A percentile compares a stretch with the other conserved stretches of the same genome.
Conservation (phyloP, 2,113 vertebrate genomes). For the Arothron firmamentum region DNA sequence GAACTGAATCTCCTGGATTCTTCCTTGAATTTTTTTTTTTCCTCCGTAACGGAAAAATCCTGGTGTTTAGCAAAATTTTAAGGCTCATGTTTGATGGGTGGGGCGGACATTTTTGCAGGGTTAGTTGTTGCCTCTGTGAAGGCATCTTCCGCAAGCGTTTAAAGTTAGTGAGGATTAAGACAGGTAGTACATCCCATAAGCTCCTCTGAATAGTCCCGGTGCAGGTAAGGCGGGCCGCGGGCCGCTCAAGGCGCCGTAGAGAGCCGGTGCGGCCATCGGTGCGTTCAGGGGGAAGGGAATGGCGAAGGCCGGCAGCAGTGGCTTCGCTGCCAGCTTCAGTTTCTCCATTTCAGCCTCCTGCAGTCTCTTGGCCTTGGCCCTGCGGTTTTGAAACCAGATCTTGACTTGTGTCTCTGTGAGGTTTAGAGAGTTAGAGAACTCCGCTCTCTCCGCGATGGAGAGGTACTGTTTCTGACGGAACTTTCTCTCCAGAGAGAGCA, state of each 20-base stretch:
- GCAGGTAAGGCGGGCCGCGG: constrained; percentile 70
- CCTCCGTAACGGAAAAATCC: no score
- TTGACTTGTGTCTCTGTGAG: constrained; percentile 86
- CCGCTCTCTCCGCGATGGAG: constrained; percentile 79
- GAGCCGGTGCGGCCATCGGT: constrained; percentile 68
- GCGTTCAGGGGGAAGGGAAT: constrained; percentile 76
- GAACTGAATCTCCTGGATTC: no score
- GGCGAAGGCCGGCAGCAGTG: constrained; percentile 76
- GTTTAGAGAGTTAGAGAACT: constrained; percentile 79
- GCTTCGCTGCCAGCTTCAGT: constrained; percentile 79
- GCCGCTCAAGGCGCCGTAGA: constrained; percentile 69
- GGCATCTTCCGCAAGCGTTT: constrained; percentile 17
- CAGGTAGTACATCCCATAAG: constrained; percentile 82
- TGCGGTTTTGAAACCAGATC: constrained; percentile 86
- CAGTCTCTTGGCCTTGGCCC: constrained; percentile 83
- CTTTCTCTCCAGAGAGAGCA: constrained; percentile 82
- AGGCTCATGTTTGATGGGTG: neutral
- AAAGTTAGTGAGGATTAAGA: constrained; percentile 59
- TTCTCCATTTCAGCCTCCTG: constrained; percentile 85
- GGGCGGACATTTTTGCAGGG: constrained; percentile 18
- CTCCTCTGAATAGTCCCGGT: constrained; percentile 77
- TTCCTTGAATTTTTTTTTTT: no score
- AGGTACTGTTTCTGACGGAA: constrained; percentile 85
- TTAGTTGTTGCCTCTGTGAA: constrained; percentile 19
- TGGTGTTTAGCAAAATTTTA: neutral